Conservation (phyloP, 2,888 invertebrate species). For the Syrista parreyssii region DNA sequence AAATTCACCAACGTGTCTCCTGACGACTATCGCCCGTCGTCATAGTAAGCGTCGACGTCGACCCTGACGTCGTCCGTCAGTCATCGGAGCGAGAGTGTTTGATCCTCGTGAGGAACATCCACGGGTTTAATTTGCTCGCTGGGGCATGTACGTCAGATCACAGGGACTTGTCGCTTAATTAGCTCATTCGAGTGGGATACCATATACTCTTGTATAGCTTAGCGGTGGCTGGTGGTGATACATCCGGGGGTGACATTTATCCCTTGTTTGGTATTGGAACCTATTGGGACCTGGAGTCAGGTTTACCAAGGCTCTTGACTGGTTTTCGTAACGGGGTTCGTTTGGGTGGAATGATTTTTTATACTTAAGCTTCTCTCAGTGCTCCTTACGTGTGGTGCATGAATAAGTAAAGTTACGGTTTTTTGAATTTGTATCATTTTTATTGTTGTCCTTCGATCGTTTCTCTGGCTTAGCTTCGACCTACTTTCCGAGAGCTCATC, state of each 20-base stretch:
- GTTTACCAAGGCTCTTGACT: not conserved
- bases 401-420: not conserved
- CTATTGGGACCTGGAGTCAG: not conserved
- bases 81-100: slow-evolving; percentile 41
- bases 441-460: not conserved
- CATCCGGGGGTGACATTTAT: not conserved
- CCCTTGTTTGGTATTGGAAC: not conserved
- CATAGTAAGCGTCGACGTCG: not conserved
- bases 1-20: not conserved
- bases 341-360: not conserved
- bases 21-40: slow-evolving; percentile 1
- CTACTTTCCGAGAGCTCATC: not conserved
- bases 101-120: slow-evolving; percentile 28
- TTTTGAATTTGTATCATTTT: not conserved
- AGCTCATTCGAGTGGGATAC: not conserved
- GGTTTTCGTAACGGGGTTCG: not conserved
- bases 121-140: slow-evolving; percentile 41
- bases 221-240: not conserved
- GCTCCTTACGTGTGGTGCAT: not conserved
- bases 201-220: not conserved
- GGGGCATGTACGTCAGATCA: slow-evolving; percentile 52
- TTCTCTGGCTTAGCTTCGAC: not conserved
- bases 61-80: slow-evolving; percentile 14
- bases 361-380: not conserved
- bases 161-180: slow-evolving; percentile 23